A percentile compares a stretch with the other conserved stretches of the same genome.
These are phyloP conservation scores for Cydia amplana DNA, from an alignment of 1,140 invertebrate genomes.

Conservation along the genomic window DNA sequence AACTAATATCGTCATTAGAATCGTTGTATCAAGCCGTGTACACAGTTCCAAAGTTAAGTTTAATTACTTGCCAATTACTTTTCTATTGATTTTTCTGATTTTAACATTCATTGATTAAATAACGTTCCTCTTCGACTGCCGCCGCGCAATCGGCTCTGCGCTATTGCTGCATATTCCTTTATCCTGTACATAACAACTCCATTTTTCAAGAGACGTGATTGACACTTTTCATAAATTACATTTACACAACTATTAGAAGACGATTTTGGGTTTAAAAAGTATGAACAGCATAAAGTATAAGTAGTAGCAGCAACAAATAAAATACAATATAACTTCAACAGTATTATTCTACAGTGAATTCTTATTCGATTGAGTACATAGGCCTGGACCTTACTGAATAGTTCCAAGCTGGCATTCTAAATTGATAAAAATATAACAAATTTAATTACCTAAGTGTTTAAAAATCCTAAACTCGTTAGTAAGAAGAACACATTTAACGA, in stretches of 20 bases:
- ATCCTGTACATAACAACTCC: conserved; percentile 4
- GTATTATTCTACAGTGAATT: no score
- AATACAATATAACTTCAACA: no score
- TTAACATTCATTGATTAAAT: not conserved
- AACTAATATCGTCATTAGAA: not conserved
- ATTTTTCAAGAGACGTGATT: conserved; percentile 4
- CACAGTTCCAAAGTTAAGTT: conserved; percentile 7
- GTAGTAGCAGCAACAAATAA: no score
- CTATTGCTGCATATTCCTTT: not conserved
- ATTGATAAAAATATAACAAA: no score
- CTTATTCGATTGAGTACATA: no score
- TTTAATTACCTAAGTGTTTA: no score
- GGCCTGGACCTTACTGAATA: no score
- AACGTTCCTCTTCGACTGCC: conserved; percentile 7
- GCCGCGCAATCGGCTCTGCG: conserved; percentile 7
- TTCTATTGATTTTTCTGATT: not conserved
- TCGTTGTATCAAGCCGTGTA: not conserved
- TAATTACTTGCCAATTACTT: not conserved
- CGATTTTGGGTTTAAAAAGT: not conserved
- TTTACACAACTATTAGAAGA: not conserved
- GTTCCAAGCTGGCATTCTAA: no score
- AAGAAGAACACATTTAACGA: no score
- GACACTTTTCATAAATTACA: not conserved
- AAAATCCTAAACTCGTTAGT: no score
- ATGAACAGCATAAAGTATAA: no score